Base-by-base conservation (phyloP, 2,113 vertebrate genomes). In the Scomber colias region DNA sequence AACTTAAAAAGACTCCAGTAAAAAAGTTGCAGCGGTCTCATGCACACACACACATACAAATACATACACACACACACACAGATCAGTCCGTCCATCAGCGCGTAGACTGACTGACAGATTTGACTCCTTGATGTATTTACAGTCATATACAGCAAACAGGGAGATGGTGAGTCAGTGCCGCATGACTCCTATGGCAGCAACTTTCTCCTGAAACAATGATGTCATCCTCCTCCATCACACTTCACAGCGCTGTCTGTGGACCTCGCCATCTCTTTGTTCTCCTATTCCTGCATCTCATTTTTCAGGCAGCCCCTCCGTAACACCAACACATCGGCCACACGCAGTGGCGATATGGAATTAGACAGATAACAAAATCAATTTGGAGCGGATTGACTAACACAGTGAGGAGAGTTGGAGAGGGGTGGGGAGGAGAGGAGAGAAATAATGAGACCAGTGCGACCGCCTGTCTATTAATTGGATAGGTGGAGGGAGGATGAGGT, bases 141-240 rank as follows among this genome's bases (percentile, higher is more conserved):
- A 71, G 49, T 0, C 63, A 60, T 9, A 30, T 17, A 46, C 35
- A 75, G 17, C 65, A 17, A 54, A 61, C 49, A 49, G 35, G 15
- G 60, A 48, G 31, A 55, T 57, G 30, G 77, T 2, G 59, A 90
- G 76, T 61, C 75, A 24, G 70, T 62, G 85, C 69, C 40, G 76
- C 81, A 56, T 82, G 80, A 82, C 82, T 86, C 81, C 66, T 24
- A 27, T 70, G 81, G 85, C 72, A 84, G 84, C 85, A 89, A 91
- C 88, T 92, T 90, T 91, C 89, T 92, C 89, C 87, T 17, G 73
- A 88, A 91, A 92, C 89, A 83, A 90, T 93, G 92, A 93, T 89
- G 89, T 93, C 91, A 93, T 91, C 88, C 82, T 60, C 65, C 76
- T 88, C 88, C 65, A 81, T 83, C 82, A 54, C 89, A 85, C 88